Percentiles rank a stretch among this genome's conserved stretches.
Evolutionary conservation across 2,797 vertebrate species (phyloP).

Genomic region (Lateolabrax maculatus): DNA sequence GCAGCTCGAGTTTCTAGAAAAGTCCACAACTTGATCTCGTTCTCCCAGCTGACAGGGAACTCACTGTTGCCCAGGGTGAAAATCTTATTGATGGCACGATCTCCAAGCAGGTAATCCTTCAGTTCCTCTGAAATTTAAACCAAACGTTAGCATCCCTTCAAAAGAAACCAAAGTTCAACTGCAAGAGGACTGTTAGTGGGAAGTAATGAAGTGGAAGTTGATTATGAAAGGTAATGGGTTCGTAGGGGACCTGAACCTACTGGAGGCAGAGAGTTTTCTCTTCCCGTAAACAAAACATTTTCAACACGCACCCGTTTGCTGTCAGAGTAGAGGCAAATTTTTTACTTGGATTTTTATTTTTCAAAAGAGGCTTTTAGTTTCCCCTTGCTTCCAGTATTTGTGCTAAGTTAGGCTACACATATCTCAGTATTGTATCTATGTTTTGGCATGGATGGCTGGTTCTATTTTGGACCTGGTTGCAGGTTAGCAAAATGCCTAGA

Average conservation of each 20-base stretch:
- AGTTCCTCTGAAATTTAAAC: conserved; percentile 90
- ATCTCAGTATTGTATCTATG: too few species aligned
- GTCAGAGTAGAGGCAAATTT: not conserved
- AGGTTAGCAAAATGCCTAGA: too few species aligned
- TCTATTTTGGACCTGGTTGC: too few species aligned
- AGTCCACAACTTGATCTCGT: conserved; percentile 98
- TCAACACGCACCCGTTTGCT: too few species aligned
- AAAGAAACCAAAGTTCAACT: not conserved
- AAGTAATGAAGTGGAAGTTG: not conserved
- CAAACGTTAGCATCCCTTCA: not conserved
- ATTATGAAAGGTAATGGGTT: not conserved
- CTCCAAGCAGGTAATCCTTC: conserved; percentile 94
- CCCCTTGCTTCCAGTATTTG: too few species aligned
- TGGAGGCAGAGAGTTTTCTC: too few species aligned
- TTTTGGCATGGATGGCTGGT: too few species aligned
- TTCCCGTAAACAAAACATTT: too few species aligned
- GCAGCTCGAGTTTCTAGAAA: conserved; percentile 96
- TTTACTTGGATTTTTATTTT: too few species aligned
- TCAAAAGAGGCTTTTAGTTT: too few species aligned
- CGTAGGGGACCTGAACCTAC: not conserved
- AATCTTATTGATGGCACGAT: conserved; percentile 94
- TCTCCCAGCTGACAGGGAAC: conserved; percentile 98
- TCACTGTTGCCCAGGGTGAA: conserved; percentile 96
- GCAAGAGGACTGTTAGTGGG: not conserved
- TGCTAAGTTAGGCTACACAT: too few species aligned